phyloP scores from a whole-genome alignment of 2,888 invertebrate genomes.

The Meiosimyza platycephala region DNA sequence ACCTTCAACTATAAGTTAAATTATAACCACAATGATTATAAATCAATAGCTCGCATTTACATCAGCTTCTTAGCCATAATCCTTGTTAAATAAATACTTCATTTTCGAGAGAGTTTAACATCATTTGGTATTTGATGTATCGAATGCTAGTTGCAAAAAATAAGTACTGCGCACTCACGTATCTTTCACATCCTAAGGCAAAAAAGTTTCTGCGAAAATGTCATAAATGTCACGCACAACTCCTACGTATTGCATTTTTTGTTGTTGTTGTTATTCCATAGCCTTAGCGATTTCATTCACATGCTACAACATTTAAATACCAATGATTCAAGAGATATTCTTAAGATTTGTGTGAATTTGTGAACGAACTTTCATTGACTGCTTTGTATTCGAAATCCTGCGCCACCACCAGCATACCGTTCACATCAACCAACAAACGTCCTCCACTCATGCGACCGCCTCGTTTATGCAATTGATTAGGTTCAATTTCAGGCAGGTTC shows the following conservation, averaged over 20 bases:
- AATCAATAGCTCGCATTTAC: too few species aligned
- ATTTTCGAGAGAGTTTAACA: too few species aligned
- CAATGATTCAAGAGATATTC: neutral
- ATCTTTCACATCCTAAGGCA: neutral
- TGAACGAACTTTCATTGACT: conserved; percentile 13
- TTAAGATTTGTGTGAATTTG: conserved; percentile 25
- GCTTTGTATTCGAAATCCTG: too few species aligned
- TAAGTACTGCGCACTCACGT: too few species aligned
- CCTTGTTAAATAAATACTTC: too few species aligned
- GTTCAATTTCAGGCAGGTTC: conserved; percentile 7
- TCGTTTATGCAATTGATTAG: conserved; percentile 9
- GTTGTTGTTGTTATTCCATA: conserved; percentile 1
- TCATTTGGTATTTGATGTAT: too few species aligned
- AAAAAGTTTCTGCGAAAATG: conserved; percentile 20
- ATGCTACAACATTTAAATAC: too few species aligned
- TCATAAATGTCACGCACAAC: conserved; percentile 20
- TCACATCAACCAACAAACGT: neutral
- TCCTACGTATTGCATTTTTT: conserved; percentile 11
- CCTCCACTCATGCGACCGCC: conserved; percentile 15
- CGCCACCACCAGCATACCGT: neutral
- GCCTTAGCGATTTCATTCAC: neutral
- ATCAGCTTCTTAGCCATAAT: too few species aligned
- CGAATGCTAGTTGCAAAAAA: too few species aligned
- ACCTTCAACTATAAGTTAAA: too few species aligned
- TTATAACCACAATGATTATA: too few species aligned